phyloP scores from a whole-genome alignment of 1,140 invertebrate species.

The Hylyphantes graminicola region DNA sequence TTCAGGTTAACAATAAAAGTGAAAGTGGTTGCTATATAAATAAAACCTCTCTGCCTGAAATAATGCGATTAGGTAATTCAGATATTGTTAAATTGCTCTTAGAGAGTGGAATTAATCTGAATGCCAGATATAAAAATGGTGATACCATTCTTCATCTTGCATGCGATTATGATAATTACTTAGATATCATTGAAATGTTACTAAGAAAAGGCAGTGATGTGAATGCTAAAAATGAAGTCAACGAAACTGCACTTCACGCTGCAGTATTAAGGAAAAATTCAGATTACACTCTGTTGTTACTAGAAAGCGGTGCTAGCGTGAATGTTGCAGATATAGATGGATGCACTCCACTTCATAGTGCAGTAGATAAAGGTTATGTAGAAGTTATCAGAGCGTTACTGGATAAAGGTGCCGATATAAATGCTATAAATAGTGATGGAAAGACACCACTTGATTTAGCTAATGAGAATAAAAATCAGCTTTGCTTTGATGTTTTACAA shows the following conservation, averaged over 20 bases:
- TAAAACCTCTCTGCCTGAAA: neutral
- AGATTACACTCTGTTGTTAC: neutral
- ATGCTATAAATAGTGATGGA: neutral
- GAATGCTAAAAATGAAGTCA: neutral
- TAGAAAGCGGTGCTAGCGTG: neutral
- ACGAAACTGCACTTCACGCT: neutral
- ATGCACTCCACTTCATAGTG: neutral
- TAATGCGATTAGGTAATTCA: neutral
- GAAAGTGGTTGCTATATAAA: neutral
- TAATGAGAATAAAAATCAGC: no score
- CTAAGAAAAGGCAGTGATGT: neutral
- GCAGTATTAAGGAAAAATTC: neutral
- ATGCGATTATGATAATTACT: neutral
- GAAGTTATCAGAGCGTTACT: neutral
- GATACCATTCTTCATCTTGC: neutral
- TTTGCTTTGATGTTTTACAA: no score
- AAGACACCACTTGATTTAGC: neutral
- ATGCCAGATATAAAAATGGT: neutral
- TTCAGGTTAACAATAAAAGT: neutral
- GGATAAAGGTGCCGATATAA: neutral
- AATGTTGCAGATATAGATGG: neutral
- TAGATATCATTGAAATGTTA: constrained; percentile 1
- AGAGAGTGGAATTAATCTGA: neutral
- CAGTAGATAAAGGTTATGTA: neutral
- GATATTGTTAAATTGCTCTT: neutral